These are phyloP conservation scores for Odontocolon sp. DNA, from an alignment of 2,888 invertebrate species.

Conservation along the genomic window DNA sequence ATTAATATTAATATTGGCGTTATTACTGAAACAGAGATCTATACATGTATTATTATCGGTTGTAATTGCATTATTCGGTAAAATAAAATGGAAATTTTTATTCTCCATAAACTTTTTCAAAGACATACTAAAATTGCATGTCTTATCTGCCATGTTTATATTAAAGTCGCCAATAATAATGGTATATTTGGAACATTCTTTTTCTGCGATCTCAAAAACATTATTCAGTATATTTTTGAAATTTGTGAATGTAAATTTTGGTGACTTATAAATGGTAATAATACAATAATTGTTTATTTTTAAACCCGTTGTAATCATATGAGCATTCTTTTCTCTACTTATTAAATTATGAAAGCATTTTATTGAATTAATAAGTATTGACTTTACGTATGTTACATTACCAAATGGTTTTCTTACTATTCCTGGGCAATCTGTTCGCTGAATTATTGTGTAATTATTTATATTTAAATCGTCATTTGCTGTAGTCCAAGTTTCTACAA, in stretches of 20 bases:
- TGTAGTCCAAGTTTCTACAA: slow-evolving; percentile 30
- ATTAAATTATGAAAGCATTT: slow-evolving; percentile 13
- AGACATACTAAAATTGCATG: neutral
- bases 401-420: slow-evolving; percentile 18
- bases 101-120: neutral
- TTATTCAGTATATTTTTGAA: slow-evolving; percentile 8
- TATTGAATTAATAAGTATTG: neutral
- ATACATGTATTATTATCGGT: slow-evolving; percentile 26
- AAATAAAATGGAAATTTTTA: neutral
- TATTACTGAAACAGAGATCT: slow-evolving; percentile 22
- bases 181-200: neutral
- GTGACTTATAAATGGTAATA: slow-evolving; percentile 23
- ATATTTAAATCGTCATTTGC: slow-evolving; percentile 16
- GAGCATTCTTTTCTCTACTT: slow-evolving; percentile 1
- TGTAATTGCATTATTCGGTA: slow-evolving; percentile 7
- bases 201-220: neutral
- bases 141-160: slow-evolving; percentile 3
- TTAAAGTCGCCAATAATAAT: slow-evolving; percentile 21
- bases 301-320: slow-evolving; percentile 24
- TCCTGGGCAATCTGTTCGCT: slow-evolving; percentile 15
- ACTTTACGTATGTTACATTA: slow-evolving; percentile 8
- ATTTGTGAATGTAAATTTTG: slow-evolving; percentile 19
- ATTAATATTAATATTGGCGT: neutral
- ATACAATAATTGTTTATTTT: slow-evolving; percentile 9
- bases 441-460: slow-evolving; percentile 20